Evolutionary conservation across 2,888 invertebrate species (phyloP).

Genomic region (Hydropsyche betteni): DNA sequence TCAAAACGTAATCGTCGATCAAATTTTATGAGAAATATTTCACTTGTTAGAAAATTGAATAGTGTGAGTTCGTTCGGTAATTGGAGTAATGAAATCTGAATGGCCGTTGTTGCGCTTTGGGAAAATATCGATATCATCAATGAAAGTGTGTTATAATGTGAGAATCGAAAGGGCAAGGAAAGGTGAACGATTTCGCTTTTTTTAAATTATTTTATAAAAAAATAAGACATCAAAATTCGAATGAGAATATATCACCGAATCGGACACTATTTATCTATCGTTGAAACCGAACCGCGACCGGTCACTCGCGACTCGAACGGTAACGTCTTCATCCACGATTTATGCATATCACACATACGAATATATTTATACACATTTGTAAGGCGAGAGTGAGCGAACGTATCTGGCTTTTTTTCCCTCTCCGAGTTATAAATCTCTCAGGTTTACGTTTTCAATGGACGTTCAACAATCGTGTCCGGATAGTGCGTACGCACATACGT

Average conservation of each 20-base stretch:
- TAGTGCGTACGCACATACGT: not conserved
- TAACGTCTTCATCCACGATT: conserved; percentile 29
- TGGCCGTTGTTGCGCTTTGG: too few relatives aligned
- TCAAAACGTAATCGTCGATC: not conserved
- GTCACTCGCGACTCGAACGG: not conserved
- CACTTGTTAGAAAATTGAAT: too few relatives aligned
- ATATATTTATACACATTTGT: not conserved
- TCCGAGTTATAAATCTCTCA: conserved; percentile 27
- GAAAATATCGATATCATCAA: too few relatives aligned
- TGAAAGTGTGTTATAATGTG: too few relatives aligned
- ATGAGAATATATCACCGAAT: conserved; percentile 12
- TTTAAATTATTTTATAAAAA: too few relatives aligned
- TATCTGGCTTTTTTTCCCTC: conserved; percentile 30
- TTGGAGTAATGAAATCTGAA: too few relatives aligned
- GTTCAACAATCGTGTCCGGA: conserved; percentile 25
- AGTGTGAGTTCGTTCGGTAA: too few relatives aligned
- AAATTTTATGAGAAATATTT: not conserved
- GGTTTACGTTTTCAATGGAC: conserved; percentile 32
- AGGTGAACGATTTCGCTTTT: too few relatives aligned
- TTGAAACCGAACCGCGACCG: conserved; percentile 10
- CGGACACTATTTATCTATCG: conserved; percentile 8
- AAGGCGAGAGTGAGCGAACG: not conserved
- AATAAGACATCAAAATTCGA: too few relatives aligned
- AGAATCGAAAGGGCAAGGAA: too few relatives aligned
- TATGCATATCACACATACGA: not conserved